phyloP scores from a whole-genome alignment of 2,797 vertebrate species.

The Semotilus atromaculatus region DNA sequence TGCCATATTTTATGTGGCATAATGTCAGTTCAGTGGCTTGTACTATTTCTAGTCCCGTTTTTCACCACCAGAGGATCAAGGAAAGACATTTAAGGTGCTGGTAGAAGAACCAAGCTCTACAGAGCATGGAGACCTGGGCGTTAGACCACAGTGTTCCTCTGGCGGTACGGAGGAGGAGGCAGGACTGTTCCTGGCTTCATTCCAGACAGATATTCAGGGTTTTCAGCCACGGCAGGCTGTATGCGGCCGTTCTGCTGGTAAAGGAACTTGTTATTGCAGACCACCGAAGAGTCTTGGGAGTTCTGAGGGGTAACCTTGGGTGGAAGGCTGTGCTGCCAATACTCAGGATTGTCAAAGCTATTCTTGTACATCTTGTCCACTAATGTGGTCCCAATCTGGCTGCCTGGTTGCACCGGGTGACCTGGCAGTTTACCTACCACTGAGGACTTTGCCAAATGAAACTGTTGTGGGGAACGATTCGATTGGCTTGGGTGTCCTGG shows the following conservation, averaged over 20 bases:
- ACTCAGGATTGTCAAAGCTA: conserved; percentile 98
- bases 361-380: conserved; percentile 89
- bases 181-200: conserved; percentile 90
- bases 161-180: conserved; percentile 96
- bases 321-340: conserved; percentile 97
- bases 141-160: conserved; percentile 98
- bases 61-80: conserved; percentile 55
- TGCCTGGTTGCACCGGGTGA: conserved; percentile 65
- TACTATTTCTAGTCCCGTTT: not conserved
- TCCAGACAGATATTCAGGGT: conserved; percentile 93
- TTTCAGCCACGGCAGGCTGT: conserved; percentile 90
- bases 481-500: conserved; percentile 65
- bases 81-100: conserved; percentile 58
- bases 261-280: conserved; percentile 92
- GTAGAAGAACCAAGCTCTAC: conserved; percentile 54
- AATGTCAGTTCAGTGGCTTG: conserved; percentile 2
- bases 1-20: not conserved
- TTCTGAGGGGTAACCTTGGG: conserved; percentile 76
- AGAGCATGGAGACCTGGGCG: conserved; percentile 42
- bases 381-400: conserved; percentile 66
- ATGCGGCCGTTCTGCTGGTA: conserved; percentile 96
- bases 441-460: conserved; percentile 70
- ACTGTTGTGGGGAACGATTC: conserved; percentile 38
- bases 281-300: conserved; percentile 83
- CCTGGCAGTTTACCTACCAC: conserved; percentile 72